Percentiles rank a stretch among this genome's conserved stretches.
Conservation (phyloP, 2,888 invertebrate species). For the Tineola bisselliella region DNA sequence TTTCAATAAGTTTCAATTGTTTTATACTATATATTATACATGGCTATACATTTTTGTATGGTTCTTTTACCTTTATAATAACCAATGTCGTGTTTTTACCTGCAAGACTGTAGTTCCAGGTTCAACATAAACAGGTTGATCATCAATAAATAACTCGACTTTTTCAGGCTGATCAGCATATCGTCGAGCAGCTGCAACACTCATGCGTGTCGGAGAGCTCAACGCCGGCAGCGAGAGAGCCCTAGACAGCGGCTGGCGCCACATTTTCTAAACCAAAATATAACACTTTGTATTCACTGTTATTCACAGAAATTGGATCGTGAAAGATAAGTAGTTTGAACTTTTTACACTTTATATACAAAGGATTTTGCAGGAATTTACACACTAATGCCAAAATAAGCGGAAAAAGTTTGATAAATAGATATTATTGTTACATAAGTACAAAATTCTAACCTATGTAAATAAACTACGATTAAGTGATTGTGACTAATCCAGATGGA, state of each 20-base stretch:
- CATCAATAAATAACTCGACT: constrained; percentile 97
- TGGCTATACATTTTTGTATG: too few relatives aligned
- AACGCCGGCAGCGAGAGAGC: constrained; percentile 62
- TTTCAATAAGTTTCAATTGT: too few relatives aligned
- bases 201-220: constrained; percentile 45
- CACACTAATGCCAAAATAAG: neutral
- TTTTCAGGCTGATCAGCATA: constrained; percentile 73
- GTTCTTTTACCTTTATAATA: too few relatives aligned
- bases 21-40: too few relatives aligned
- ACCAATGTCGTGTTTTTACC: constrained; percentile 65
- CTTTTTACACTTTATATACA: constrained; percentile 15
- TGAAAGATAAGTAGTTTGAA: neutral
- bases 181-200: constrained; percentile 50
- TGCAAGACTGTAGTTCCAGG: constrained; percentile 98
- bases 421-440: constrained; percentile 65
- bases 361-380: neutral
- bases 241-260: constrained; percentile 79
- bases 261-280: constrained; percentile 67
- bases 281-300: constrained; percentile 7
- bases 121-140: constrained; percentile 90
- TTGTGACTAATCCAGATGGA: neutral
- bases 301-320: neutral
- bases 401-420: neutral
- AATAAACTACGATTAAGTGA: neutral
- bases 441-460: constrained; percentile 47